Conservation (phyloP, 2,113 vertebrate species). For the Cynocephalus volans region DNA sequence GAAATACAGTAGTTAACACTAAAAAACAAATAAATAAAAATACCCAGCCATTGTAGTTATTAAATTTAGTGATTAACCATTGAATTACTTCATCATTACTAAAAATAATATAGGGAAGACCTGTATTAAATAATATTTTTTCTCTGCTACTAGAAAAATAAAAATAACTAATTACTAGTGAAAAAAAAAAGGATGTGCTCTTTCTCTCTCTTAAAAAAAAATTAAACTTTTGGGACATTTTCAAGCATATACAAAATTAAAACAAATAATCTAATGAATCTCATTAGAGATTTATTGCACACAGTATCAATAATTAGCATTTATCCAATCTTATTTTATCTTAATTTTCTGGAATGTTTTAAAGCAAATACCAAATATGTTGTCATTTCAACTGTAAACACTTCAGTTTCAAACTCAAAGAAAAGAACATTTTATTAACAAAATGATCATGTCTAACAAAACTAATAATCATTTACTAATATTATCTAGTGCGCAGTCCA, state of each 20-base stretch:
- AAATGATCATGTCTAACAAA: constrained; percentile 51
- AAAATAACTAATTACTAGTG: background rate
- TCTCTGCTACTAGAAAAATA: constrained; percentile 47
- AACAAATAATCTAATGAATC: constrained; percentile 31
- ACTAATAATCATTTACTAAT: constrained; percentile 12
- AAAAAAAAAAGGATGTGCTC: background rate
- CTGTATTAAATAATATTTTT: constrained; percentile 20
- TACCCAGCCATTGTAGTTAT: background rate
- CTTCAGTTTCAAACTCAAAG: constrained; percentile 24
- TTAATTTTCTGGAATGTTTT: constrained; percentile 61
- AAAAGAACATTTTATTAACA: constrained; percentile 3
- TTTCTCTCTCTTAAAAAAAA: background rate
- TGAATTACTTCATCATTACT: constrained; percentile 26
- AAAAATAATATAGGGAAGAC: constrained; percentile 58
- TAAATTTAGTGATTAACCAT: constrained; percentile 44
- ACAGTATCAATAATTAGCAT: constrained; percentile 1
- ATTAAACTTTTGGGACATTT: background rate
- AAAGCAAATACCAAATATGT: constrained; percentile 53
- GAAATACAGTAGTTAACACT: background rate
- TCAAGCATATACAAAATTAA: constrained; percentile 59
- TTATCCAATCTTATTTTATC: constrained; percentile 39
- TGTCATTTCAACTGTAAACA: constrained; percentile 52
- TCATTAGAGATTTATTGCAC: background rate
- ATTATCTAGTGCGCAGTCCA: background rate
- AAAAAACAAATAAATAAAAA: background rate